Percentiles rank a stretch among this genome's conserved stretches.
phyloP scores from a whole-genome alignment of 2,113 vertebrate species.

The Petromus typicus region DNA sequence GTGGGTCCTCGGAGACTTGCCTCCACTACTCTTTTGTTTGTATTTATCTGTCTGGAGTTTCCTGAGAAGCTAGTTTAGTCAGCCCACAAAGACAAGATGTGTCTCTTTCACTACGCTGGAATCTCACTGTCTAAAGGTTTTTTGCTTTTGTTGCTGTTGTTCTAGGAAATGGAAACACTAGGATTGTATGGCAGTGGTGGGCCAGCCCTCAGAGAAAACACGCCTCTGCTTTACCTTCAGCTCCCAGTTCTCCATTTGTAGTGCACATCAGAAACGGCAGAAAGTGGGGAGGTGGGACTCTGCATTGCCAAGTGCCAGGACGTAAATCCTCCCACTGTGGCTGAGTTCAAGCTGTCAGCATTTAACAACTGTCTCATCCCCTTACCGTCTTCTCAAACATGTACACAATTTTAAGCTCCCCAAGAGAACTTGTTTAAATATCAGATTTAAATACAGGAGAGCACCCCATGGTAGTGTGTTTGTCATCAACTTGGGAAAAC shows the following conservation, averaged over 20 bases:
- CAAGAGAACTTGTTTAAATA: neutral
- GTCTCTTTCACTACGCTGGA: neutral
- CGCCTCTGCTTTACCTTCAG: neutral
- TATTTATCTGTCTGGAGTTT: slow-evolving; percentile 51
- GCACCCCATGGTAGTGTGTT: neutral
- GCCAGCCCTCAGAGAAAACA: neutral
- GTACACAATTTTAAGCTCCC: neutral
- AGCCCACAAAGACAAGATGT: neutral
- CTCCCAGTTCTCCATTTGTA: neutral
- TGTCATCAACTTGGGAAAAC: neutral
- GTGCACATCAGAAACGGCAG: neutral
- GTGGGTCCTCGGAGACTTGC: neutral
- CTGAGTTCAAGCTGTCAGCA: slow-evolving; percentile 4
- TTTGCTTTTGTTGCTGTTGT: neutral
- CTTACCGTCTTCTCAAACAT: neutral
- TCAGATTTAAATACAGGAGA: neutral
- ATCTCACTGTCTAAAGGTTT: neutral
- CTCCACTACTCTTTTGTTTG: slow-evolving; percentile 1
- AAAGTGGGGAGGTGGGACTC: neutral
- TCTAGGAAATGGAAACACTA: neutral
- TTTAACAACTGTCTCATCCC: neutral
- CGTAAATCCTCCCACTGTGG: neutral
- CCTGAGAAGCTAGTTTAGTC: slow-evolving; percentile 37
- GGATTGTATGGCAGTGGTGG: neutral
- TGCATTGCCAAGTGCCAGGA: neutral